Evolutionary conservation across 1,140 invertebrate species (phyloP), one percentile per base, ranked within the genome.

Genomic region (Apis florea): DNA sequence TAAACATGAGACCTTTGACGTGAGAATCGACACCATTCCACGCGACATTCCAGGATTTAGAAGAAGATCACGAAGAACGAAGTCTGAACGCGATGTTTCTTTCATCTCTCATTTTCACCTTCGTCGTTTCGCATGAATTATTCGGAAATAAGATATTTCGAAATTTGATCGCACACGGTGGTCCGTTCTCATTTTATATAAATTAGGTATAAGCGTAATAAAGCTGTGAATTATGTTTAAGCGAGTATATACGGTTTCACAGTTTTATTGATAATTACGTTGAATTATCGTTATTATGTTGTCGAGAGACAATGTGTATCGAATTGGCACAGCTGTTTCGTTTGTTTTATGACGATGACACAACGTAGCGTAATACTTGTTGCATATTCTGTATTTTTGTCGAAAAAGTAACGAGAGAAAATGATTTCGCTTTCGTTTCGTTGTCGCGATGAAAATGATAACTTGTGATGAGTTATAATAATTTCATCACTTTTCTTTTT

Each of bases 21-120:
- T 79, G 49, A 13, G 19, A 66, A 86, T 47, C 63, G 73, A 82
- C 64, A 74, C 81, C 24, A 71, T 74, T 51, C 56, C 26, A 26
- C 63, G 49, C 58, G 70, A 61, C 26, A 56, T 53, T 19, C 17
- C 54, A 56, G 54, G n/a, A 86, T 54, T 71, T 10, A 73, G 31
- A 40, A 31, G 31, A 31, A 69, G 47, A 40, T 31, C 5, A 19
- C 2, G 19, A 51, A 10, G 12, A 1, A 19, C 2, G 19, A 51
- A 10, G 8, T 71, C 26, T 26, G 74, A 76, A 54, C 21, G 1
- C 9, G 11, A 53, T 66, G n/a, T n/a, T n/a, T 24, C 53, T 31
- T 71, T 56, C 51, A 21, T 6, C 47, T 40, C 1, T 49, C 17
- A 2, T 17, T 15, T 24, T 19, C n/a, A 51, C 6, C 13, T 10